These are phyloP conservation scores for Leptinotarsa peninsularis DNA, from an alignment of 2,888 invertebrate genomes.

Conservation along the genomic window DNA sequence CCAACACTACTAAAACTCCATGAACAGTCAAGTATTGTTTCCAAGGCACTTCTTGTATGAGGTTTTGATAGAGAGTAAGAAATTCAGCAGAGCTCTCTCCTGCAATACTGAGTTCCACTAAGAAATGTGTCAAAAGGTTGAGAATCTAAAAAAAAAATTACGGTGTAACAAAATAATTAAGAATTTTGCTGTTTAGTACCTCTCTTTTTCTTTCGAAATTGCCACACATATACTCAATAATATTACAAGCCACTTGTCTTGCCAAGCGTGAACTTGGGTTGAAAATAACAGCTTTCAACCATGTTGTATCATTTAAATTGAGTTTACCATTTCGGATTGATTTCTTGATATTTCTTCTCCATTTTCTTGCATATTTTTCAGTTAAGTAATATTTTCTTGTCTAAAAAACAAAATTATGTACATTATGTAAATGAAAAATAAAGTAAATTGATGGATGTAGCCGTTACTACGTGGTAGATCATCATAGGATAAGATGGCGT, in stretches of 20 bases:
- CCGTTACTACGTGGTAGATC: no score
- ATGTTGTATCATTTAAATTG: conserved; percentile 77
- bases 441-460: neutral
- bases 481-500: neutral
- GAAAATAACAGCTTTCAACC: conserved; percentile 93
- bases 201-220: conserved; percentile 77
- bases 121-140: conserved; percentile 87
- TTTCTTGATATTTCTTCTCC: conserved; percentile 68
- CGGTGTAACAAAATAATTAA: no score
- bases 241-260: conserved; percentile 88
- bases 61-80: conserved; percentile 84
- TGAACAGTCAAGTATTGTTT: conserved; percentile 91
- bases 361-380: conserved; percentile 81
- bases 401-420: conserved; percentile 38
- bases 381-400: conserved; percentile 71
- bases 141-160: conserved; percentile 69
- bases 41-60: conserved; percentile 91
- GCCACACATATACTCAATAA: conserved; percentile 85
- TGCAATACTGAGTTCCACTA: conserved; percentile 86
- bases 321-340: conserved; percentile 67
- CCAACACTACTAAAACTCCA: conserved; percentile 81
- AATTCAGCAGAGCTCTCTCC: conserved; percentile 96
- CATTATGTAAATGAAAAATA: neutral
- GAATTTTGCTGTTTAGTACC: conserved; percentile 14
- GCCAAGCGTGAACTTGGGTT: conserved; percentile 91